phyloP scores from a whole-genome alignment of 1,140 invertebrate genomes.

The Chrysomallon squamiferum region DNA sequence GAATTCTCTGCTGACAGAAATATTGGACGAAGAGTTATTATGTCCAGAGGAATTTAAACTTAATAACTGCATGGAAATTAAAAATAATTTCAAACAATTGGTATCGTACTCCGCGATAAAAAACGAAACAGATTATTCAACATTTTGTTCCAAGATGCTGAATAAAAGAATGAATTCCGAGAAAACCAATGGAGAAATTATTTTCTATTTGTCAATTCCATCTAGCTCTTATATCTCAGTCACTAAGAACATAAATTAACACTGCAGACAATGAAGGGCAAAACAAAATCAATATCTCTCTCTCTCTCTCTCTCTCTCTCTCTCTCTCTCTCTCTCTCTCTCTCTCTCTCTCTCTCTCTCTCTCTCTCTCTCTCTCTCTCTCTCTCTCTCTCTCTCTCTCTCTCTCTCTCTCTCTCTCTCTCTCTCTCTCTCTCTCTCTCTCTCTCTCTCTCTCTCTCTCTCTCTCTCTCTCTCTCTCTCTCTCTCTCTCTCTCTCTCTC shows the following conservation, averaged over 20 bases:
- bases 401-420: too few species aligned
- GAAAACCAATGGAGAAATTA: constrained; percentile 14
- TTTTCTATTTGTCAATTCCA: constrained; percentile 58
- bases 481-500: too few species aligned
- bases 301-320: too few species aligned
- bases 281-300: too few species aligned
- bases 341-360: too few species aligned
- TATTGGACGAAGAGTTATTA: constrained; percentile 25
- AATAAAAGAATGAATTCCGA: neutral
- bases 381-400: too few species aligned
- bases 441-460: too few species aligned
- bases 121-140: constrained; percentile 23
- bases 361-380: too few species aligned
- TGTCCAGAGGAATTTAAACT: constrained; percentile 17
- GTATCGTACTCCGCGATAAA: constrained; percentile 30
- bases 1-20: constrained; percentile 14
- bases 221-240: constrained; percentile 47
- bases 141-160: constrained; percentile 7
- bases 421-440: too few species aligned
- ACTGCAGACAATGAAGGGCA: constrained; percentile 35
- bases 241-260: constrained; percentile 35
- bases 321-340: too few species aligned
- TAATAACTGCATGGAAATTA: constrained; percentile 18
- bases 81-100: constrained; percentile 21
- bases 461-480: too few species aligned